Evolutionary conservation across 1,140 invertebrate genomes (phyloP), one percentile per base, ranked within the genome.

Genomic region (Pogonomyrmex californicus): DNA sequence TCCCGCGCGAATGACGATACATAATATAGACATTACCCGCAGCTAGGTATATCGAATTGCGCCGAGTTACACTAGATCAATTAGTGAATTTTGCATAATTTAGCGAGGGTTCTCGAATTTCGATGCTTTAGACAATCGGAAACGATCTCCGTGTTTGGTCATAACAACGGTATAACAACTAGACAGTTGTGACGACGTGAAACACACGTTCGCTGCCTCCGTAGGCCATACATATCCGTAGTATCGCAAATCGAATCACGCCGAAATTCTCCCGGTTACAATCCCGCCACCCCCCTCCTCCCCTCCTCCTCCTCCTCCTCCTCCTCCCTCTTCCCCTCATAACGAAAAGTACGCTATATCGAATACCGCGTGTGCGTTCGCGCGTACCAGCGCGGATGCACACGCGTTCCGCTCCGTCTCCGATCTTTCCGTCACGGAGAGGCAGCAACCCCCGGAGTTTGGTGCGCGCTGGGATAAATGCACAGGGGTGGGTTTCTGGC

Each of bases 401-500:
- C 58, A 17, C 33, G 76, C 44, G 76, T 63, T 79, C 33, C 54
- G 71, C 65, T 78, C 12, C 83, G 36, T 10, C 71, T 30, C 5
- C 66, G 12, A 70, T 76, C 58, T 62, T 41, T 73, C 66, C 49
- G 49, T 51, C 36, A 60, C 38, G 58, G 68, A 56, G 66, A 60
- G 66, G 87, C 79, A 47, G n/a, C n/a, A n/a, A 44, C 41, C n/a
- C 62, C 58, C 38, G 41, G 68, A 86, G 82, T 88, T 68, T 63
- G 76, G 54, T 71, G 14, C 49, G 71, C 51, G n/a, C n/a, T 71
- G 79, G 85, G 87, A 89, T 86, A 85, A 88, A 73, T 54, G 83
- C 76, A 38, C 17, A 81, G 70, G 86, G 86, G 83, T 79, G 86
- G 56, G 73, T 90, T 91, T 86, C 90, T 83, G 73, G 66, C 87